Conservation (phyloP, 2,888 invertebrate species). For the Drosophila atripex region DNA sequence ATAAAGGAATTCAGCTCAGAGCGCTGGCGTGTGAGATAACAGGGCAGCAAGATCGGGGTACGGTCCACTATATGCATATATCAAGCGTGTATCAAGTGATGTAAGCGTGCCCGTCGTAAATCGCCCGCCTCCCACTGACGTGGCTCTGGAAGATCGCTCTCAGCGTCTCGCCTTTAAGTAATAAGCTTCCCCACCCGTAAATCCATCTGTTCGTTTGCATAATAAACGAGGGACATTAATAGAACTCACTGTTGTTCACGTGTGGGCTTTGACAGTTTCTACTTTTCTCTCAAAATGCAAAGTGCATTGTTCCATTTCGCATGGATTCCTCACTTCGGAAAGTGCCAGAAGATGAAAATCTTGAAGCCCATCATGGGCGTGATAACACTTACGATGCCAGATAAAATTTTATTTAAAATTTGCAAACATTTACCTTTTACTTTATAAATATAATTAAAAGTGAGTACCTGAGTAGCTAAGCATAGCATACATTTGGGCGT, state of each 20-base stretch:
- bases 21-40: slow-evolving; percentile 14
- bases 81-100: slow-evolving; percentile 5
- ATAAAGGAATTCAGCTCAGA: slow-evolving; percentile 13
- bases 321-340: slow-evolving; percentile 10
- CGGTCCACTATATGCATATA: slow-evolving; percentile 1
- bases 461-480: background rate
- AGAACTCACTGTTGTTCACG: slow-evolving; percentile 1
- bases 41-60: background rate
- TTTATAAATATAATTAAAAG: background rate
- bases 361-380: background rate
- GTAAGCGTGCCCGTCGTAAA: slow-evolving; percentile 31
- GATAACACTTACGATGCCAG: background rate
- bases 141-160: slow-evolving; percentile 17
- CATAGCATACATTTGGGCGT: background rate
- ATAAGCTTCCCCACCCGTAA: slow-evolving; percentile 33
- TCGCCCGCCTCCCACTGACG: slow-evolving; percentile 14
- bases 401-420: background rate
- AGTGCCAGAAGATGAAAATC: slow-evolving; percentile 1
- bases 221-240: slow-evolving; percentile 22
- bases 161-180: background rate
- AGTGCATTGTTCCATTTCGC: slow-evolving; percentile 13
- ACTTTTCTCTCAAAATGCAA: background rate
- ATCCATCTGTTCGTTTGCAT: slow-evolving; percentile 37
- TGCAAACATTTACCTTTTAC: background rate
- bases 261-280: background rate